Base-by-base conservation (phyloP, 2,797 vertebrate genomes). In the Octomys mimax region DNA sequence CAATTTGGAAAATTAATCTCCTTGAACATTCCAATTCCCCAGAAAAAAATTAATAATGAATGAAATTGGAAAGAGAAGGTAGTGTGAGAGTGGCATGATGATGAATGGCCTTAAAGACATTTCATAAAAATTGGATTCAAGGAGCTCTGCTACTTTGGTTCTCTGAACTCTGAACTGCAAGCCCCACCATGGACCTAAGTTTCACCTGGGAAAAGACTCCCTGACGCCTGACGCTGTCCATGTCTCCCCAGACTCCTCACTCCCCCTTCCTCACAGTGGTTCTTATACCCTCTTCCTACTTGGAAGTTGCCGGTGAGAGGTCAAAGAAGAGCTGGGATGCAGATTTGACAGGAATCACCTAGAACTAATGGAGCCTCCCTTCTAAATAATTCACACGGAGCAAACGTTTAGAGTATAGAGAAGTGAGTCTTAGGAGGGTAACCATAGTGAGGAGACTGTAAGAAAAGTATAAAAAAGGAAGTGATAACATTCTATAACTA, bases 1-100 rank as follows among this genome's bases (percentile, higher is more conserved):
- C 83, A 75, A 61, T 71, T 52, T 64, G 49, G 62, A 73, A 85
- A 89, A 86, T 92, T 95, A 89, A 89, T 89, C 90, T 31, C 88
- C 86, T 86, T 87, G 75, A 91, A 61, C 42, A 77, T 97, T 82
- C 39, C 22, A 86, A 52, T 66, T 92, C 70, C 61, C 61, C 83
- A 82, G 85, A 12, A 26, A 39, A 86, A 87, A 66, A 79, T 78
- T 78, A 71, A 85, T 82, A 92, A 7, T 31, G 26, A 88, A 75
- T 14, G 66, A 87, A 68, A 77, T 28, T 70, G 59, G 70, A 84
- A 91, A 89, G 81, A 87, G 81, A 77, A 64, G 33, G 24, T 22
- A 1, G 16, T 2, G 0, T 71, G 59, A 59, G 11, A 59, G 31
- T 49, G 7, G 1, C 26, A 64, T 68, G 54, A 46, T 70, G 12